A percentile compares a stretch with the other conserved stretches of the same genome.
These are phyloP conservation scores for Aricia artaxerxes DNA, from an alignment of 2,888 invertebrate species.

Conservation along the genomic window DNA sequence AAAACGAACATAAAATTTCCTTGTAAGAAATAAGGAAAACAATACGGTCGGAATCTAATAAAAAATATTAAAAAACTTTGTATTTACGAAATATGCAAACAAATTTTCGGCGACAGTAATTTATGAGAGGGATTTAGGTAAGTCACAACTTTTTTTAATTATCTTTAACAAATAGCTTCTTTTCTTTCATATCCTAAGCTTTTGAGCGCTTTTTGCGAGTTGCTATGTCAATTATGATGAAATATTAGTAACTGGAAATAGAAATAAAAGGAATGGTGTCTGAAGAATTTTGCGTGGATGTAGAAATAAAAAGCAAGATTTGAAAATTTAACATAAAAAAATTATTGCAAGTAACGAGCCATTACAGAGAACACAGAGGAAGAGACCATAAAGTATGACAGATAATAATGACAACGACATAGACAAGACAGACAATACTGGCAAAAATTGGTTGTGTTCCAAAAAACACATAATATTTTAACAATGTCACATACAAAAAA, in stretches of 20 bases:
- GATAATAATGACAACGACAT: too few relatives aligned
- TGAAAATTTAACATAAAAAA: too few relatives aligned
- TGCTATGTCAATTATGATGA: neutral
- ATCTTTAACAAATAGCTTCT: slow-evolving; percentile 13
- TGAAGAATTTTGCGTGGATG: too few relatives aligned
- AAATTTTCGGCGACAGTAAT: slow-evolving; percentile 27
- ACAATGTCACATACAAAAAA: neutral
- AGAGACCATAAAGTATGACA: too few relatives aligned
- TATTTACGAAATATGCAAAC: slow-evolving; percentile 22
- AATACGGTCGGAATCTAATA: slow-evolving; percentile 19
- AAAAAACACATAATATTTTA: too few relatives aligned
- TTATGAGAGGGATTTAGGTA: slow-evolving; percentile 13
- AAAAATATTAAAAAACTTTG: slow-evolving; percentile 24
- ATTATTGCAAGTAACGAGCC: too few relatives aligned
- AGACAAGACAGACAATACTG: too few relatives aligned
- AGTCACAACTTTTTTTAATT: slow-evolving; percentile 40
- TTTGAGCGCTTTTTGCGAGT: neutral
- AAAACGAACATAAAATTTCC: slow-evolving; percentile 21
- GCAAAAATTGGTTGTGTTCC: too few relatives aligned
- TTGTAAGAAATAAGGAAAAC: slow-evolving; percentile 22
- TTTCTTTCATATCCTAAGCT: neutral
- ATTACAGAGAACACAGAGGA: too few relatives aligned
- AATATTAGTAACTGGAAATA: neutral
- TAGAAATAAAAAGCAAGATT: too few relatives aligned
- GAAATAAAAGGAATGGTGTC: neutral